Conservation (phyloP, 2,797 vertebrate genomes). For the Myripristis jacobus region DNA sequence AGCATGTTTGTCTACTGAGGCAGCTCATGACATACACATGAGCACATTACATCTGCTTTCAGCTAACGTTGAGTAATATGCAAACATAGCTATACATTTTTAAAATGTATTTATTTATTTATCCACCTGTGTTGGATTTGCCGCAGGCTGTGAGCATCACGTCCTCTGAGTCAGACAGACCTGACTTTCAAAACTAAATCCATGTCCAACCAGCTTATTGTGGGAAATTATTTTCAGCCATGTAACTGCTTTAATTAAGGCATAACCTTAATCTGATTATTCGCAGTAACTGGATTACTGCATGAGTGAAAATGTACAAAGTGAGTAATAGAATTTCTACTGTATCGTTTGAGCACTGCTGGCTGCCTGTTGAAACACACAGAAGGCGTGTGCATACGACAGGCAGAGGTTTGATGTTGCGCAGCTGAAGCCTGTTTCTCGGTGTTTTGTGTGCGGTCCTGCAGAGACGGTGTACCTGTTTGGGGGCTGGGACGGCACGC, state of each 20-base stretch:
- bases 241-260: neutral
- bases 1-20: too few relatives aligned
- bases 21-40: too few relatives aligned
- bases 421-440: neutral
- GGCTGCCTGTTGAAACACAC: neutral
- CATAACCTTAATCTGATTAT: neutral
- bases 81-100: too few relatives aligned
- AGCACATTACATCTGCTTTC: too few relatives aligned
- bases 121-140: too few relatives aligned
- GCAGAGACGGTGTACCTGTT: constrained; percentile 98
- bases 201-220: neutral
- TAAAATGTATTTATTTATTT: too few relatives aligned
- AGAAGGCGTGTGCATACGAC: neutral
- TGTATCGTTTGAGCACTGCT: neutral
- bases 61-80: too few relatives aligned
- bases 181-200: neutral
- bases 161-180: neutral
- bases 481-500: constrained; percentile 99
- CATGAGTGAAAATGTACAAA: too few relatives aligned
- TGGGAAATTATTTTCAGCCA: too few relatives aligned
- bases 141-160: neutral
- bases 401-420: neutral
- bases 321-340: too few relatives aligned
- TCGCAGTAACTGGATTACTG: neutral
- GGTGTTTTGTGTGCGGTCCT: neutral